phyloP scores from a whole-genome alignment of 2,113 vertebrate species.

The Vombatus ursinus region DNA sequence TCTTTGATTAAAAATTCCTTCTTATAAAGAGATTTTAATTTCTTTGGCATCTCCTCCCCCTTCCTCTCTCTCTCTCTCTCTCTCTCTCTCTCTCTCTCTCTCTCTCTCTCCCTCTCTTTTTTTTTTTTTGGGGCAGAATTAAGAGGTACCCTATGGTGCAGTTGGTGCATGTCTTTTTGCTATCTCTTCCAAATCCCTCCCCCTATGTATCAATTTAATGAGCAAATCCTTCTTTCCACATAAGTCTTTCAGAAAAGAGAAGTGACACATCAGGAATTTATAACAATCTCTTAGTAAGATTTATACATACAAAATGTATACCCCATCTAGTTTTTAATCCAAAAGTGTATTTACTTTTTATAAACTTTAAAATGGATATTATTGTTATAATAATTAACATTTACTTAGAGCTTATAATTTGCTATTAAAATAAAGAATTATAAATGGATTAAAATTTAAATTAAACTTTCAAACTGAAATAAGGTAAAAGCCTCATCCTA shows the following conservation, averaged over 20 bases:
- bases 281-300: conserved; percentile 60
- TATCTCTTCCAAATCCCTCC: conserved; percentile 34
- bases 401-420: conserved; percentile 49
- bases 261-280: conserved; percentile 41
- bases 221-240: conserved; percentile 40
- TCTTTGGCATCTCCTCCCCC: background rate
- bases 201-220: conserved; percentile 28
- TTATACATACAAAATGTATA: conserved; percentile 34
- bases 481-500: conserved; percentile 18
- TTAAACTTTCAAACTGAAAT: conserved; percentile 19
- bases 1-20: background rate
- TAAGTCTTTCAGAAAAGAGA: conserved; percentile 50
- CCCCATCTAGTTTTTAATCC: conserved; percentile 50
- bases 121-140: background rate
- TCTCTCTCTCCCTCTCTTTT: background rate
- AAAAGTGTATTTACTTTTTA: conserved; percentile 47
- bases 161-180: background rate
- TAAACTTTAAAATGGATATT: conserved; percentile 51
- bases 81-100: no score
- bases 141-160: background rate
- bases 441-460: conserved; percentile 30
- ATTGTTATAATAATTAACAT: conserved; percentile 36
- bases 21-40: conserved; percentile 39
- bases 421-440: conserved; percentile 47
- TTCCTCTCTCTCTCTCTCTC: no score